Base-by-base conservation (phyloP, 2,888 invertebrate genomes). In the Drosophila prolongata region DNA sequence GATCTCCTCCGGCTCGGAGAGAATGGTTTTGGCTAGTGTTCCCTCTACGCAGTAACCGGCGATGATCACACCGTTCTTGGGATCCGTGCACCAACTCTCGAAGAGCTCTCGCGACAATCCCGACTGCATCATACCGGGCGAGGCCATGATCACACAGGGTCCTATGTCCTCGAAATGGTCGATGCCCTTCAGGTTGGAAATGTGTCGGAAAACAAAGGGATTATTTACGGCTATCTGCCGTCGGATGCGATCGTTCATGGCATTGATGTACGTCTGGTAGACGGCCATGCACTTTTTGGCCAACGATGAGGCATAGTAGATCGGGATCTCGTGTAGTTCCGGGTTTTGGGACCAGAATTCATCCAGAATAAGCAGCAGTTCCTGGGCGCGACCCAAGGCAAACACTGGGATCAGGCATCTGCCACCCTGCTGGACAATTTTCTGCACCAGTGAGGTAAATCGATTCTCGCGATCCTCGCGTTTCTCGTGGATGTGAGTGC, bases 241-340 rank as follows among this genome's bases (percentile, higher is more conserved):
- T 13, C 97, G 95, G 79, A 99, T 99, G 90, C 96, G 96, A 89
- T 99, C 98, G 92, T 99, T 99, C 99, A 99, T 99, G 0, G 99
- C 99, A 93, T 99, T 99, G 3, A 99, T 96, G 92, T 99, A 99
- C 0, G 99, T 99, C 93, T 99, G 99, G 93, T 99, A 99, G 1
- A 99, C 99, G 62, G 98, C 97, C 99, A 99, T 99, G 91, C 99
- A 99, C 92, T 99, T 99, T 93, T 99, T 99, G 50, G 99, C 99
- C 74, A 99, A 93, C 0, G 99, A 98, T 0, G 99, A 99, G 10
- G 99, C 99, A 93, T 99, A 99, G 93, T 99, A 99, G 80, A 99
- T 99, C 0, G 99, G 99, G 85, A 99, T 97, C 92, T 99, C 99
- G 83, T 99, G 99, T 10, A 99, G 93, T 92, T 92, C 91, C 0